phyloP scores from a whole-genome alignment of 2,113 vertebrate species.

The Calidris pygmaea region DNA sequence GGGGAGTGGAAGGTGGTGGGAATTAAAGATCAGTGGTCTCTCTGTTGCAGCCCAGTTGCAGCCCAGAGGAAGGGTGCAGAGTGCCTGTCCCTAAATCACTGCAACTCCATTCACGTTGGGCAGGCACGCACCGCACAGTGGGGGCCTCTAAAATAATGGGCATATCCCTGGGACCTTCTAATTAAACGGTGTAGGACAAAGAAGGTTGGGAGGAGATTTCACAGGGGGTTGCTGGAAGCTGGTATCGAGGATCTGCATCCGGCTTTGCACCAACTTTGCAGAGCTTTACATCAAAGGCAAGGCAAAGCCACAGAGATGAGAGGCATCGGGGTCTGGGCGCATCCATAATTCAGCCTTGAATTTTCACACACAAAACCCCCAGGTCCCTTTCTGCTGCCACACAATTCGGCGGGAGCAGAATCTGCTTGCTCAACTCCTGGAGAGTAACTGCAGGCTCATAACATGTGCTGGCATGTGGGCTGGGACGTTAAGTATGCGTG shows the following conservation, averaged over 20 bases:
- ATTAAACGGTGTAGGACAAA: background rate
- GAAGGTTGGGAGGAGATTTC: background rate
- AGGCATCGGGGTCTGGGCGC: background rate
- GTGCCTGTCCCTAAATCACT: background rate
- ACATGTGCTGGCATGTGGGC: constrained; percentile 28
- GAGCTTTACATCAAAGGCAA: background rate
- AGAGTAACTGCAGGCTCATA: constrained; percentile 4
- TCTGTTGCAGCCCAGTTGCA: background rate
- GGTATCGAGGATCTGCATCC: accelerated
- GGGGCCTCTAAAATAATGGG: background rate
- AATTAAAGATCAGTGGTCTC: background rate
- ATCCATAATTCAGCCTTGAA: background rate
- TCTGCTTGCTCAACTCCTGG: constrained; percentile 10
- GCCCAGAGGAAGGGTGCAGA: background rate
- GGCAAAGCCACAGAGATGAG: background rate
- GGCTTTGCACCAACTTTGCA: background rate
- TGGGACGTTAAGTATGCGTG: constrained; percentile 14
- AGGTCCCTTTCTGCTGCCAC: background rate
- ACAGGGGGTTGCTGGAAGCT: background rate
- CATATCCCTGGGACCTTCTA: background rate
- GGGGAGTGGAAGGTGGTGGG: background rate
- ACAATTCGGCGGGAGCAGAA: background rate
- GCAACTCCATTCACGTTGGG: accelerated
- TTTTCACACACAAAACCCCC: background rate
- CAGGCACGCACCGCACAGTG: background rate